Conservation (phyloP, 2,113 vertebrate genomes). For the Hipposideros armiger region DNA sequence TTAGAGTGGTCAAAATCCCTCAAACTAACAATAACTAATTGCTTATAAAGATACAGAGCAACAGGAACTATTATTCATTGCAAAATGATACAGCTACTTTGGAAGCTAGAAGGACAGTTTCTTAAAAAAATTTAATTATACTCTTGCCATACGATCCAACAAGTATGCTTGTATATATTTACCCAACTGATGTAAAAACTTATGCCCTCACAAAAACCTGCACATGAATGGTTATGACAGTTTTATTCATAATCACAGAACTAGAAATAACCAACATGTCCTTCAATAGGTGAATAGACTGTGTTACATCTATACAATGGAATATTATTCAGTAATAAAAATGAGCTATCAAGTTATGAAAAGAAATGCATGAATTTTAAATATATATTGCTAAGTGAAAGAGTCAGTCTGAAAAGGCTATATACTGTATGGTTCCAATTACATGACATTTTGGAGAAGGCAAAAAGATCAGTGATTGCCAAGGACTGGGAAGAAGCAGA, state of each 20-base stretch:
- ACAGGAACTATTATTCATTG: neutral
- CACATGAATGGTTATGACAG: neutral
- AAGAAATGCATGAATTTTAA: neutral
- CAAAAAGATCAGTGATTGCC: neutral
- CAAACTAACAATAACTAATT: neutral
- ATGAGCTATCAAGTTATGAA: neutral
- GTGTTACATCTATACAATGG: neutral
- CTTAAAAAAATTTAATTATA: conserved; percentile 9
- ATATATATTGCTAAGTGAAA: conserved; percentile 9
- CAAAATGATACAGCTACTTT: conserved; percentile 1
- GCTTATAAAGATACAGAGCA: neutral
- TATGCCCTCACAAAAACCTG: neutral
- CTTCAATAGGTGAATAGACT: neutral
- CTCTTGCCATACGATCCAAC: neutral
- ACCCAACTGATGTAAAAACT: conserved; percentile 19
- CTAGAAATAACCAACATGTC: conserved; percentile 4
- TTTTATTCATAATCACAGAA: conserved; percentile 32
- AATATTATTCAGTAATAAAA: conserved; percentile 20
- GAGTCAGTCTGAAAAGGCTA: neutral
- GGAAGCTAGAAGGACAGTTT: conserved; percentile 12
- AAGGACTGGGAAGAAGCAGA: neutral
- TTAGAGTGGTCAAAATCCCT: neutral
- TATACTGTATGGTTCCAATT: neutral
- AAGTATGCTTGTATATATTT: conserved; percentile 20
- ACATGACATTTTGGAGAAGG: neutral